phyloP scores from a whole-genome alignment of 2,113 vertebrate species.

The Pelodiscus sinensis region DNA sequence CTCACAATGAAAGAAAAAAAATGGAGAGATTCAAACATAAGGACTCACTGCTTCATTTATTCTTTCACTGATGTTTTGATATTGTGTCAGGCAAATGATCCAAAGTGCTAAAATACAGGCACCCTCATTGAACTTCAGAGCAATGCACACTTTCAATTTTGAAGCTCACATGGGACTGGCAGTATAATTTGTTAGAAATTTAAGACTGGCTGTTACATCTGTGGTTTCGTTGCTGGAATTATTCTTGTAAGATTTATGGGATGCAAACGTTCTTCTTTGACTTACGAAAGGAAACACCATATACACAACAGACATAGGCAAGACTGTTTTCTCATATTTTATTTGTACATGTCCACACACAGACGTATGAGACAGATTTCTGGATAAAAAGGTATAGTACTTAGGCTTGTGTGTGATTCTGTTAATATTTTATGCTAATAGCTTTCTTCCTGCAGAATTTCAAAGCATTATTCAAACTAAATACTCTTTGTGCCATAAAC shows the following conservation, averaged over 20 bases:
- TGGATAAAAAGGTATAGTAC: not conserved
- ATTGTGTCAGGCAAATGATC: slow-evolving; percentile 3
- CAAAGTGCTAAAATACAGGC: slow-evolving; percentile 8
- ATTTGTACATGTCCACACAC: not conserved
- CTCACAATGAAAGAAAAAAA: not conserved
- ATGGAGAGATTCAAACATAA: not conserved
- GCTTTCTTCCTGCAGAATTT: not conserved
- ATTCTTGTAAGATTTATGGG: slow-evolving; percentile 49
- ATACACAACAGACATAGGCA: slow-evolving; percentile 16
- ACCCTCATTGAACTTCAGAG: slow-evolving; percentile 14
- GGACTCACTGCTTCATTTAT: not conserved
- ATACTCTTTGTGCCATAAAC: not conserved
- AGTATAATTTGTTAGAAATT: slow-evolving; percentile 69
- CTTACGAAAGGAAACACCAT: slow-evolving; percentile 42
- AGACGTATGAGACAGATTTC: not conserved
- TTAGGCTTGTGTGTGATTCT: not conserved
- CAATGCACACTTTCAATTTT: slow-evolving; percentile 47
- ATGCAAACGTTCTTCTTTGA: slow-evolving; percentile 31
- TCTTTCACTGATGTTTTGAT: not conserved
- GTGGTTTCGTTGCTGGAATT: slow-evolving; percentile 29
- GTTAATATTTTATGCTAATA: not conserved
- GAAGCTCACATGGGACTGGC: slow-evolving; percentile 30
- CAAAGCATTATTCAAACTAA: not conserved
- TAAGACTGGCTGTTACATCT: slow-evolving; percentile 48
- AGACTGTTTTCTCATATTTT: not conserved